phyloP scores from a whole-genome alignment of 2,113 vertebrate species.

The Clarias magur region DNA sequence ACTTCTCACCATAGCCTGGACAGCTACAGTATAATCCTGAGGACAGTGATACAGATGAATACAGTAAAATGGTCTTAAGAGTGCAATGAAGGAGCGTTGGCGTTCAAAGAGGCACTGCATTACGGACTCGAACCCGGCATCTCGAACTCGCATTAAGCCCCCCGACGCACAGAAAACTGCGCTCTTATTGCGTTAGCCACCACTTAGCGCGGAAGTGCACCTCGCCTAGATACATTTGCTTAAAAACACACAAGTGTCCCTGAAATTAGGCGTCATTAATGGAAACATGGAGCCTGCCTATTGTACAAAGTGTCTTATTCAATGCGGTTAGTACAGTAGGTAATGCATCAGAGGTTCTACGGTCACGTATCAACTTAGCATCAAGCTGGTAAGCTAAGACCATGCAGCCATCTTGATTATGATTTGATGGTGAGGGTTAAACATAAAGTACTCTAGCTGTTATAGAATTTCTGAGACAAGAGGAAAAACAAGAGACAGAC shows the following conservation, averaged over 20 bases:
- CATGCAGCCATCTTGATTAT: background rate
- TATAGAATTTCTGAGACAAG: background rate
- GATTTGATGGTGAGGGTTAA: background rate
- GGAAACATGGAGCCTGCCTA: slow-evolving; percentile 67
- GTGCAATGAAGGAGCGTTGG: slow-evolving; percentile 42
- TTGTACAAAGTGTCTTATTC: slow-evolving; percentile 66
- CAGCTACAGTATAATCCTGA: slow-evolving; percentile 52
- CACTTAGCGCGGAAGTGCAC: slow-evolving; percentile 69
- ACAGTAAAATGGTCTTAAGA: slow-evolving; percentile 60
- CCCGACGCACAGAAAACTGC: slow-evolving; percentile 64
- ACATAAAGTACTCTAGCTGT: background rate
- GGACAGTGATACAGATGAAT: slow-evolving; percentile 45
- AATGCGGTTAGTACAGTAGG: slow-evolving; percentile 52
- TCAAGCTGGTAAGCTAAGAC: background rate
- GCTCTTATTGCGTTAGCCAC: slow-evolving; percentile 73
- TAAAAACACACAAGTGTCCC: slow-evolving; percentile 75
- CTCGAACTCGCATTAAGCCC: slow-evolving; percentile 71
- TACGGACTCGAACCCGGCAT: slow-evolving; percentile 60
- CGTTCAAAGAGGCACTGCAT: slow-evolving; percentile 54
- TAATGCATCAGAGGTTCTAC: slow-evolving; percentile 44
- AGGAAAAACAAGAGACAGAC: background rate
- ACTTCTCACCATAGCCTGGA: slow-evolving; percentile 14
- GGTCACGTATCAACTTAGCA: background rate
- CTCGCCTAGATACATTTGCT: slow-evolving; percentile 70
- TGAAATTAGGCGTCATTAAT: slow-evolving; percentile 72